Base-by-base conservation (phyloP, 2,113 vertebrate species). In the Porphyrio hochstetteri region DNA sequence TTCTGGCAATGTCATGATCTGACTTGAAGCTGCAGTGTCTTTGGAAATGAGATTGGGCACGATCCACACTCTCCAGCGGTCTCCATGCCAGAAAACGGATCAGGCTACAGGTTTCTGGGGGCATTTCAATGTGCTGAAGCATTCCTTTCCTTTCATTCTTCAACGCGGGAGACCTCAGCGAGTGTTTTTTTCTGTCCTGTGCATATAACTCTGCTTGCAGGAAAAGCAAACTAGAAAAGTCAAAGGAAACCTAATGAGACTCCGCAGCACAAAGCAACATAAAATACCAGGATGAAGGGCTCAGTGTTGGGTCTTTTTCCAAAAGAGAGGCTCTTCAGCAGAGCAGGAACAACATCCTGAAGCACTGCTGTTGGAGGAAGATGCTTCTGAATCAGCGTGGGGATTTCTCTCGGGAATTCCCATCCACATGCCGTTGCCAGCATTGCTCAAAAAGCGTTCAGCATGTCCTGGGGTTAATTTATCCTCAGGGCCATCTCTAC, bases 361-460 rank as follows among this genome's bases (percentile, higher is more conserved):
- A 92, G 69, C 80, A 19, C 29, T 88, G 69, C 38, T 67, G 42
- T 93, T 29, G 28, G 61, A 88, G 52, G 52, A 90, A 53, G 52
- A 68, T 75, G 72, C 76, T 89, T 95, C 82, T 91, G 77, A 96
- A 86, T 93, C 16, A 86, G 13, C 5, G 2, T 71, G 79, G 88
- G 95, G 88, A 84, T 95, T 96, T 96, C 83, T 94, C 53, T 78
- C 0, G 85, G 90, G 90, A 96, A 91, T 96, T 96, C 86, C 90
- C 90, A 79, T 88, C 90, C 92, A 76, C 81, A 61, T 82, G 50
- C 27, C 19, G 40, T 48, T 86, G 53, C 80, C 7, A 10, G 72
- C 52, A 53, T 86, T 90, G 76, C 93, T 86, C 42, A 64, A 57
- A 90, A 93, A 71, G 67, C n/a, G 17, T 87, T 69, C 64, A 63